Conservation (phyloP, 1,140 invertebrate species). For the Caenorhabditis elegans region WBcel235 BX284606.5:15093501-15094000, state of each 20-base stretch:
- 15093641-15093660: neutral
- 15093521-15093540: neutral
- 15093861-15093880: neutral
- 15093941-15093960: too few species aligned
- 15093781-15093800: neutral
- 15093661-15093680: conserved; percentile 10
- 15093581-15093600: neutral
- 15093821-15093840: neutral
- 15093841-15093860: neutral
- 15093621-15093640: neutral
- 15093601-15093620: neutral
- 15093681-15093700: conserved; percentile 5
- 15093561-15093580: neutral
- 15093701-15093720: conserved; percentile 16
- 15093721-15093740: conserved; percentile 9
- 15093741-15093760: neutral
- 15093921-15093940: too few species aligned
- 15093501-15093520: too few species aligned
- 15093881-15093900: too few species aligned
- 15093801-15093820: neutral
- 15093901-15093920: too few species aligned
- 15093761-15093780: neutral
- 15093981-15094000: too few species aligned
- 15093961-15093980: too few species aligned
- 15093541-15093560: conserved; percentile 3